Evolutionary conservation across 2,888 invertebrate genomes (phyloP).

Genomic region (Drosophila maculinotata): DNA sequence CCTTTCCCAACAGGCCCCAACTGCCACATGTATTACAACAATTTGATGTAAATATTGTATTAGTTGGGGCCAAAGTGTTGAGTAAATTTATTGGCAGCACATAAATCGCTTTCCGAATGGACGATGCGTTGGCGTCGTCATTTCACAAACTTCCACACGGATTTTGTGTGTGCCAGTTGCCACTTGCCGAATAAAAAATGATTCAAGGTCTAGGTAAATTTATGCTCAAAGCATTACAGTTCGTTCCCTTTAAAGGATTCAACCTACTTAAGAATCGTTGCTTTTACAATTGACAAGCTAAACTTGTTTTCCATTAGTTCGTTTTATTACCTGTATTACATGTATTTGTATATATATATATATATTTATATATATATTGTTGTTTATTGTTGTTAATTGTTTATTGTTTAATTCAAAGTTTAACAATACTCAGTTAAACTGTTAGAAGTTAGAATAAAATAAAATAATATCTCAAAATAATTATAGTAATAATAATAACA

Average conservation of each 20-base stretch:
- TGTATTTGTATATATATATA: not conserved
- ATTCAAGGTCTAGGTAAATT: conserved; percentile 25
- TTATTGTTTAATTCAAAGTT: too few species aligned
- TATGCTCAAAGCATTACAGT: conserved; percentile 5
- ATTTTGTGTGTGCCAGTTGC: not conserved
- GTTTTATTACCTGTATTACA: not conserved
- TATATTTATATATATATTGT: not conserved
- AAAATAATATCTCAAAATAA: too few species aligned
- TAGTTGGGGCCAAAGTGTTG: conserved; percentile 76
- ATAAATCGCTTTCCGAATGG: conserved; percentile 67
- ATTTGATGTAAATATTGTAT: conserved; percentile 80
- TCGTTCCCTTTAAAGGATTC: not conserved
- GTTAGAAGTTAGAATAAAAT: too few species aligned
- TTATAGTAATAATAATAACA: too few species aligned
- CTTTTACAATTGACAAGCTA: not conserved
- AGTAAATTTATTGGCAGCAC: conserved; percentile 77
- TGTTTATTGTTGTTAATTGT: not conserved
- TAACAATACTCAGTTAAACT: too few species aligned
- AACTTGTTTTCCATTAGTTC: not conserved
- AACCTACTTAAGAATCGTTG: not conserved
- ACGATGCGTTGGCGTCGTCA: conserved; percentile 34
- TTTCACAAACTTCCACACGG: conserved; percentile 18
- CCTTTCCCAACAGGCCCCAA: not conserved
- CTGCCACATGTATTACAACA: conserved; percentile 51
- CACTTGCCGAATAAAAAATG: conserved; percentile 27